Percentiles rank a stretch among this genome's conserved stretches.
Evolutionary conservation across 2,797 vertebrate species (phyloP).

Genomic region (Falco columbarius): DNA sequence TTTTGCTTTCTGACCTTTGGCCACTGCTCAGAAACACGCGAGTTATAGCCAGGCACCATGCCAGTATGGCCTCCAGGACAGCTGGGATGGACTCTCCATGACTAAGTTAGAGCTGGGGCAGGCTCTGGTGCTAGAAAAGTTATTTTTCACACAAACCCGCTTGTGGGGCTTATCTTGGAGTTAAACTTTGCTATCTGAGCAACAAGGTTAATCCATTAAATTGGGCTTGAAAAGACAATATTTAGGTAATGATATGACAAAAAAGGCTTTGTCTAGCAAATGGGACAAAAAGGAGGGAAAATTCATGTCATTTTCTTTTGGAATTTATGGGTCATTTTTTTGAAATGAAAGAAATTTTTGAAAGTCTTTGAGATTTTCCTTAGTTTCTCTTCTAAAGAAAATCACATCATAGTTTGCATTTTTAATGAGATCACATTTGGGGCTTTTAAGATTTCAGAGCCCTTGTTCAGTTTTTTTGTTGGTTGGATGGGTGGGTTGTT

Average conservation of each 20-base stretch:
- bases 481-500: neutral
- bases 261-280: neutral
- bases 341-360: neutral
- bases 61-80: slow-evolving; percentile 10
- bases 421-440: neutral
- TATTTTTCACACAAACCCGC: neutral
- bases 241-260: slow-evolving; percentile 2
- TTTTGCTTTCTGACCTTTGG: slow-evolving; percentile 47
- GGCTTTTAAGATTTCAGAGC: neutral
- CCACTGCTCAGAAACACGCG: neutral
- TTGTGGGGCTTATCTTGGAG: neutral
- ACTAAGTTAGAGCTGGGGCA: neutral
- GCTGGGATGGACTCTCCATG: neutral
- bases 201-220: slow-evolving; percentile 41
- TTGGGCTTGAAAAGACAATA: neutral
- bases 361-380: neutral
- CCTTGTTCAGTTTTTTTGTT: neutral
- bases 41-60: slow-evolving; percentile 33
- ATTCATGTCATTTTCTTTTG: rapidly evolving
- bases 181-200: slow-evolving; percentile 4
- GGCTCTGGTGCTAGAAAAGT: neutral
- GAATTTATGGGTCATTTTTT: neutral
- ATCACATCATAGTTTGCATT: neutral
- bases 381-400: neutral
- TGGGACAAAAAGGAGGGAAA: neutral